Conservation (phyloP, 2,888 invertebrate species). For the Lingula anatina region DNA sequence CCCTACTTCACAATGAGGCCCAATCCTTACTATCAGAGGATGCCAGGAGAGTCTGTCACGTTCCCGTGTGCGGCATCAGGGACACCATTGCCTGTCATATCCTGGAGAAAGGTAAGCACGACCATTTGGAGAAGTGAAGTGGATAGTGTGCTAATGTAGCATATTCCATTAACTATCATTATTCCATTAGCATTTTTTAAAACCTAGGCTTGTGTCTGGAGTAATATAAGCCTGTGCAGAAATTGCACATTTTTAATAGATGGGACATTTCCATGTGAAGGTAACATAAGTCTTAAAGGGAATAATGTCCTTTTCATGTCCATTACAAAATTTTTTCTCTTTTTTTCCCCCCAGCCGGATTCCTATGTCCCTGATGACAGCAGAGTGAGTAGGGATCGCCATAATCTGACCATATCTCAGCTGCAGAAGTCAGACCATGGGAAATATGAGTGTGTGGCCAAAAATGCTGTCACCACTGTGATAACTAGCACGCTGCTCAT, state of each 20-base stretch:
- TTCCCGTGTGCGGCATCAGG: constrained; percentile 93
- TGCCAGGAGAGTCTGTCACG: constrained; percentile 83
- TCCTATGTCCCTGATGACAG: too few relatives aligned
- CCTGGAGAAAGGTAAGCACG: constrained; percentile 73
- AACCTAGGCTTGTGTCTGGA: background rate
- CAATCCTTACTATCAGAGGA: constrained; percentile 84
- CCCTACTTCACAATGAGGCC: constrained; percentile 88
- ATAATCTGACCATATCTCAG: constrained; percentile 84
- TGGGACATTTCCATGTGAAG: background rate
- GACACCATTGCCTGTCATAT: constrained; percentile 58
- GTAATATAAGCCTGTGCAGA: background rate
- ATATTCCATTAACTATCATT: too few relatives aligned
- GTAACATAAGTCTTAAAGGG: too few relatives aligned
- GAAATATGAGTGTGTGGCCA: constrained; percentile 90
- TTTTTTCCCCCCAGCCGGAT: too few relatives aligned
- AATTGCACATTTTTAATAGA: background rate
- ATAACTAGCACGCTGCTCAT: constrained; percentile 63
- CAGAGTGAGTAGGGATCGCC: too few relatives aligned
- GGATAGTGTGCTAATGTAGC: too few relatives aligned
- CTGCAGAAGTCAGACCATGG: constrained; percentile 86
- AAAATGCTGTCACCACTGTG: constrained; percentile 93
- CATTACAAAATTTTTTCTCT: too few relatives aligned
- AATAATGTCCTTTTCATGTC: too few relatives aligned
- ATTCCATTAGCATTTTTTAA: background rate
- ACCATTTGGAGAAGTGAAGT: too few relatives aligned